Conservation (phyloP, 2,797 vertebrate species). For the Momotus momota region DNA sequence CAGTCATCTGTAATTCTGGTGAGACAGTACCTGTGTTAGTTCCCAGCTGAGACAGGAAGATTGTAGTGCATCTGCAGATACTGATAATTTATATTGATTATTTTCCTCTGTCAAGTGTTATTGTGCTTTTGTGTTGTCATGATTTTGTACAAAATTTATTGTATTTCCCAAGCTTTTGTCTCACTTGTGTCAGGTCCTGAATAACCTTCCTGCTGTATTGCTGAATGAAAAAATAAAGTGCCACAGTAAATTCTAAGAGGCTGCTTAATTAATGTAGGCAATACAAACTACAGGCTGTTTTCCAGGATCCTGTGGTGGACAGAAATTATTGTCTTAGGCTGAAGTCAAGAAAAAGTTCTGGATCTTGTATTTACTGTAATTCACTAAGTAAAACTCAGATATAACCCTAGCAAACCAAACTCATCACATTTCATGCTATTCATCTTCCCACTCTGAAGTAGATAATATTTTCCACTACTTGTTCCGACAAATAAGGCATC, state of each 20-base stretch:
- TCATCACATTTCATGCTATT: not conserved
- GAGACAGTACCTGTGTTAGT: not conserved
- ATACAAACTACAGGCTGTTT: not conserved
- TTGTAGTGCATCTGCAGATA: not conserved
- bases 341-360: not conserved
- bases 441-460: not conserved
- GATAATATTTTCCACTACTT: slow-evolving; percentile 4
- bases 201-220: not conserved
- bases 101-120: not conserved
- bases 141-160: not conserved
- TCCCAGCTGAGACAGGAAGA: not conserved
- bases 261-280: not conserved
- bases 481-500: not conserved
- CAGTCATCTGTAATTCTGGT: not conserved
- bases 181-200: not conserved
- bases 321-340: not conserved
- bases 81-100: not conserved
- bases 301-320: not conserved
- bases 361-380: not conserved
- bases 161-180: not conserved
- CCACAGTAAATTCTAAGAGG: not conserved
- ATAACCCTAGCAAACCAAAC: not conserved
- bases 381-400: not conserved
- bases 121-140: not conserved
- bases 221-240: not conserved